phyloP scores from a whole-genome alignment of 23 tunicate species.

The Aplidium turbinatum region DNA sequence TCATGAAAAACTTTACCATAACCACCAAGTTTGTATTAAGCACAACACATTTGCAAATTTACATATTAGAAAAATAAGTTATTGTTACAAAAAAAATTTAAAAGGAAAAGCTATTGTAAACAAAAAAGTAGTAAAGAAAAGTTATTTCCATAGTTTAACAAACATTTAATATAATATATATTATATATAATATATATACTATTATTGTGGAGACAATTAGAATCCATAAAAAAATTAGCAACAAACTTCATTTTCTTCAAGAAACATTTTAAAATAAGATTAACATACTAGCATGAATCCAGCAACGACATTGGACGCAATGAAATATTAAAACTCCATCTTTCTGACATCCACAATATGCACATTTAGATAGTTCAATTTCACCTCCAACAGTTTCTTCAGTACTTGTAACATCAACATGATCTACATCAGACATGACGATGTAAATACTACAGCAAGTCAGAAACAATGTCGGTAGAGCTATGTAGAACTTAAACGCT shows the following conservation, averaged over 20 bases:
- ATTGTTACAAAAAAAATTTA: neutral
- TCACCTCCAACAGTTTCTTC: neutral
- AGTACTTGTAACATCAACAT: constrained; percentile 47
- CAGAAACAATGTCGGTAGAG: too few relatives aligned
- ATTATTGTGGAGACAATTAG: too few relatives aligned
- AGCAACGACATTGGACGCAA: constrained; percentile 50
- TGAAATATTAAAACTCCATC: constrained; percentile 82
- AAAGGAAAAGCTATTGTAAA: neutral
- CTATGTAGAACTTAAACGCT: too few relatives aligned
- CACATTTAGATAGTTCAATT: constrained; percentile 55
- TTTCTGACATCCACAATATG: constrained; percentile 79
- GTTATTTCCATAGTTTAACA: too few relatives aligned
- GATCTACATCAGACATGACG: constrained; percentile 42
- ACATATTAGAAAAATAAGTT: neutral
- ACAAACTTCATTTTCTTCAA: too few relatives aligned
- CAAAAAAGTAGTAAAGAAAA: too few relatives aligned
- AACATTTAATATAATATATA: neutral
- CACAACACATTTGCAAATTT: neutral
- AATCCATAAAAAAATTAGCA: too few relatives aligned
- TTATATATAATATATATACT: neutral
- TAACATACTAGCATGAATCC: constrained; percentile 73
- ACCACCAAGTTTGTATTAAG: neutral
- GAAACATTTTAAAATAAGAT: neutral
- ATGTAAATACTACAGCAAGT: too few relatives aligned
- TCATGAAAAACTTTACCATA: neutral